Percentiles rank a stretch among this genome's conserved stretches.
These are phyloP conservation scores for Lasiurus borealis DNA, from an alignment of 2,113 vertebrate species.

Conservation along the genomic window DNA sequence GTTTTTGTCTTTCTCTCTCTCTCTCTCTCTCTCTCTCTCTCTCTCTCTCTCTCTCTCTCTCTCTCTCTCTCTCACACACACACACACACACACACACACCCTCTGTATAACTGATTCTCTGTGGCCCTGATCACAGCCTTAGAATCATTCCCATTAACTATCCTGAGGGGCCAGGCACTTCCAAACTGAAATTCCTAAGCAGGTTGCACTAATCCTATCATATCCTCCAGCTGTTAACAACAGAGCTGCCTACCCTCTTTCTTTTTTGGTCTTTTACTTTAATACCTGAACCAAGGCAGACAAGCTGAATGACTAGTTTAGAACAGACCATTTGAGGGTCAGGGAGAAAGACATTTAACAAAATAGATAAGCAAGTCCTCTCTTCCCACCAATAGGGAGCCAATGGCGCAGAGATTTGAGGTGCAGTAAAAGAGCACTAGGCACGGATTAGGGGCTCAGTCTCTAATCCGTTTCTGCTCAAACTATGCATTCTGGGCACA, in stretches of 20 bases:
- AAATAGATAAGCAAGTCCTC: background rate
- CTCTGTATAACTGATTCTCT: background rate
- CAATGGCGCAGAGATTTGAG: background rate
- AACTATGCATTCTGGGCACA: background rate
- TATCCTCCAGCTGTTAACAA: background rate
- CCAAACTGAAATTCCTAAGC: background rate
- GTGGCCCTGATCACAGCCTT: background rate
- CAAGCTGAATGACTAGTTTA: conserved; percentile 19
- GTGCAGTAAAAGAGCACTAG: background rate
- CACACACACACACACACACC: too few species aligned
- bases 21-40: background rate
- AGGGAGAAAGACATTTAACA: background rate
- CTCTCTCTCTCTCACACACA: background rate
- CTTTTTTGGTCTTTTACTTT: background rate
- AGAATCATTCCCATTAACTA: background rate
- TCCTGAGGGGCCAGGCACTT: background rate
- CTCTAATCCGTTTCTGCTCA: background rate
- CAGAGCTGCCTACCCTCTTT: background rate
- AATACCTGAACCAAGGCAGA: conserved; percentile 3
- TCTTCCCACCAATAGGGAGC: background rate
- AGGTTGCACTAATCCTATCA: background rate
- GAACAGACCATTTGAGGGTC: background rate
- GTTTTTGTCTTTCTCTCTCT: background rate
- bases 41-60: background rate
- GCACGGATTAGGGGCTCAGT: background rate